phyloP scores from a whole-genome alignment of 2,113 vertebrate species.

The Lycaon pictus region DNA sequence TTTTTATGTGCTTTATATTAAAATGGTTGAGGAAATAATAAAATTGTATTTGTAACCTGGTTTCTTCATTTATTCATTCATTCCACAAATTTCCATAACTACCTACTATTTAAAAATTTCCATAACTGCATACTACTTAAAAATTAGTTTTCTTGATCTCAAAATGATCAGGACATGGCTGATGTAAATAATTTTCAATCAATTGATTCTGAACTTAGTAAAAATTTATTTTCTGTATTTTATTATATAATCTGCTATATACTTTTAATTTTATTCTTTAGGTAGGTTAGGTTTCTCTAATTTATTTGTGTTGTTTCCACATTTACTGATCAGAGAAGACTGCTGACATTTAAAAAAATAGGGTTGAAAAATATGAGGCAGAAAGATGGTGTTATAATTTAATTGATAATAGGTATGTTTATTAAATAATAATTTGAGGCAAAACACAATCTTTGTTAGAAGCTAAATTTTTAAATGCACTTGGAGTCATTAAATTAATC shows the following conservation, averaged over 20 bases:
- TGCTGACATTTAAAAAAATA: slow-evolving; percentile 26
- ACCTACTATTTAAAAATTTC: not conserved
- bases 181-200: not conserved
- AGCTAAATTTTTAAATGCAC: not conserved
- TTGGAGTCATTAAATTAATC: not conserved
- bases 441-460: slow-evolving; percentile 19
- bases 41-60: not conserved
- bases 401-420: not conserved
- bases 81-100: not conserved
- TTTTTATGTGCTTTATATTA: not conserved
- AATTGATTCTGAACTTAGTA: not conserved
- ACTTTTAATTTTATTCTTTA: not conserved
- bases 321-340: not conserved
- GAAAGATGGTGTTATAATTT: slow-evolving; percentile 3
- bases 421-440: not conserved
- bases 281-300: not conserved
- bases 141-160: not conserved
- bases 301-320: not conserved
- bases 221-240: slow-evolving; percentile 3
- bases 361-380: not conserved
- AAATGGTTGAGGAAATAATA: not conserved
- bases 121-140: not conserved
- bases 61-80: not conserved
- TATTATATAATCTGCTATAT: not conserved
- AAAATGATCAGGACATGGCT: not conserved